Evolutionary conservation across 1,140 invertebrate species (phyloP).

Genomic region (Drosophila gunungcola): DNA sequence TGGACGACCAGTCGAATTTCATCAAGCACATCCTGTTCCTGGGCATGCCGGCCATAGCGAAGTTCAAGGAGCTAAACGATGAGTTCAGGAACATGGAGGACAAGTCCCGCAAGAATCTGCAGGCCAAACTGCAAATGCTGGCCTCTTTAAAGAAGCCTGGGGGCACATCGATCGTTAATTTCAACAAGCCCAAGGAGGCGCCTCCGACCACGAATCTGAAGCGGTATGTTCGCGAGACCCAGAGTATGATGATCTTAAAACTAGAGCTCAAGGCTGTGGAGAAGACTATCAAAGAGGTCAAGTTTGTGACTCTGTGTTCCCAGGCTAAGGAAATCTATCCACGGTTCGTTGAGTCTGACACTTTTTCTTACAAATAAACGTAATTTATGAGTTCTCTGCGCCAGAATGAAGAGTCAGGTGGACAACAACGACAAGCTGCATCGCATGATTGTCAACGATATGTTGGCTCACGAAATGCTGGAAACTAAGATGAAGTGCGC

Average conservation of each 20-base stretch:
- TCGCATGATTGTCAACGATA: conserved; percentile 70
- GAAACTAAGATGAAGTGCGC: conserved; percentile 76
- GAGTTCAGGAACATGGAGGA: conserved; percentile 63
- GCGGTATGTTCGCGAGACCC: conserved; percentile 76
- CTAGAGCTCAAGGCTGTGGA: conserved; percentile 69
- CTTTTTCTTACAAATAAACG: background rate
- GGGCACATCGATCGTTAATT: background rate
- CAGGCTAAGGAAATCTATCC: conserved; percentile 78
- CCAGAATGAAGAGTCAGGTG: conserved; percentile 78
- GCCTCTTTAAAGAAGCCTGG: conserved; percentile 28
- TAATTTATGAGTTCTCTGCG: background rate
- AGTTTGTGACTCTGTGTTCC: conserved; percentile 72
- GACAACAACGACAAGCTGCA: conserved; percentile 77
- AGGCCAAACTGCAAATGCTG: conserved; percentile 65
- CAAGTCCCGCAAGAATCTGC: conserved; percentile 65
- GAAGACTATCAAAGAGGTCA: conserved; percentile 71
- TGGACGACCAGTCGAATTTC: conserved; percentile 79
- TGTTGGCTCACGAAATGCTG: conserved; percentile 65
- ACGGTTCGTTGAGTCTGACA: conserved; percentile 31
- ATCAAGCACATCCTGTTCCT: conserved; percentile 79
- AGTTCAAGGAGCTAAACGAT: conserved; percentile 68
- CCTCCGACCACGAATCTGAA: conserved; percentile 42
- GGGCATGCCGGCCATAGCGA: conserved; percentile 75
- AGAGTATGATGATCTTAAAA: conserved; percentile 74
- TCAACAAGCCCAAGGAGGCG: conserved; percentile 28